Conservation (phyloP, 2,888 invertebrate species). For the Pachydiplax longipennis region DNA sequence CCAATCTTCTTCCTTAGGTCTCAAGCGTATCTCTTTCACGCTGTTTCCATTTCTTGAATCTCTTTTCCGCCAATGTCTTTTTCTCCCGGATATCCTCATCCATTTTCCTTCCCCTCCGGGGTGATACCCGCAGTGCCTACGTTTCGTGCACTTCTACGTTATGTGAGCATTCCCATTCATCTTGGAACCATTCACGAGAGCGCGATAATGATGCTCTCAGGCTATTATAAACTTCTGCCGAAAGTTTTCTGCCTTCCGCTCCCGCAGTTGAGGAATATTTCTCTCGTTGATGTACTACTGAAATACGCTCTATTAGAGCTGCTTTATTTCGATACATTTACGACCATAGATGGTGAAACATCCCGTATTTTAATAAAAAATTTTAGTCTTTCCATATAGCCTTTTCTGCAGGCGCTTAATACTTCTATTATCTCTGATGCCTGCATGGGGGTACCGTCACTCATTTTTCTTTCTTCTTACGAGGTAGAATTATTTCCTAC, state of each 20-base stretch:
- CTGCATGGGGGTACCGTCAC: too few relatives aligned
- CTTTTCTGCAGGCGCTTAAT: too few relatives aligned
- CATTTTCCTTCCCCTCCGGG: not conserved
- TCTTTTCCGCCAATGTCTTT: not conserved
- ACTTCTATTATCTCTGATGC: too few relatives aligned
- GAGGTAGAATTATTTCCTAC: too few relatives aligned
- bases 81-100: not conserved
- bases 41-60: not conserved
- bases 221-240: not conserved
- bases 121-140: not conserved
- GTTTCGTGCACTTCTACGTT: not conserved
- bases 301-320: too few relatives aligned
- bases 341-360: too few relatives aligned
- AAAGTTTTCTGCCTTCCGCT: not conserved
- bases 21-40: not conserved
- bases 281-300: too few relatives aligned
- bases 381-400: too few relatives aligned
- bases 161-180: slow-evolving; percentile 1
- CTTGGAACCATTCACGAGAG: slow-evolving; percentile 22
- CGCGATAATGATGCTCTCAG: slow-evolving; percentile 16
- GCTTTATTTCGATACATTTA: too few relatives aligned
- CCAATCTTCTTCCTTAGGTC: not conserved
- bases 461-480: too few relatives aligned
- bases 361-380: too few relatives aligned
- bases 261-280: too few relatives aligned